Base-by-base conservation (phyloP, 2,113 vertebrate species). In the Anolis sagrei region DNA sequence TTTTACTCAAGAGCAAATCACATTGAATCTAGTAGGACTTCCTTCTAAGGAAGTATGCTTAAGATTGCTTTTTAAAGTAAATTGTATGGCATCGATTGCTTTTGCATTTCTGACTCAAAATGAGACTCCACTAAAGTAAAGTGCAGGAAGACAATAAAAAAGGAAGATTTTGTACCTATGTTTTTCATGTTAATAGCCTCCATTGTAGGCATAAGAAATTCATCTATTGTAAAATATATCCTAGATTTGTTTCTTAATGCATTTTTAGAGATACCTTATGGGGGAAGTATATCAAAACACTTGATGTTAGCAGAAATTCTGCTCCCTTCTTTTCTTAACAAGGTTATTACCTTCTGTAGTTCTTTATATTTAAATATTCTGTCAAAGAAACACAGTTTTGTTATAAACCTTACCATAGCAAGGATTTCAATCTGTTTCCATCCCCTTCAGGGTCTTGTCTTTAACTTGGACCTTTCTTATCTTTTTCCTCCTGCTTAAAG, bases 401-500 rank as follows among this genome's bases (percentile, higher is more conserved):
- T 92, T 91, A 88, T 91, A 91, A 84, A 94, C 68, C 85, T 93
- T 92, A 87, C 89, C 92, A 95, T 95, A 92, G 92, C 87, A 78
- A 18, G 34, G 84, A 19, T 84, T 16, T 94, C 93, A 93, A 86
- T 90, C 91, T 94, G 94, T 90, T 93, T 78, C 93, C 92, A 91
- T 92, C 76, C 88, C 87, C 92, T 94, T 93, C 88, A 93, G 92
- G 90, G 84, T 92, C 76, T 95, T 96, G 95, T 95, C 96, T 96
- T 96, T 96, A 96, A 93, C 92, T 95, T 14, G 13, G 89, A 92
- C 54, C 11, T 82, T 91, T 88, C 90, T 76, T 92, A 82, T 84
- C 89, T 92, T 74, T 88, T 80, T 80, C 1, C 70, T 87, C 68
- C 87, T 88, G 84, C 89, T 93, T 75, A 85, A 93, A 95, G 93